Evolutionary conservation across 2,888 invertebrate genomes (phyloP), one percentile per base, ranked within the genome.

Genomic region (Leptura quadrifasciata): DNA sequence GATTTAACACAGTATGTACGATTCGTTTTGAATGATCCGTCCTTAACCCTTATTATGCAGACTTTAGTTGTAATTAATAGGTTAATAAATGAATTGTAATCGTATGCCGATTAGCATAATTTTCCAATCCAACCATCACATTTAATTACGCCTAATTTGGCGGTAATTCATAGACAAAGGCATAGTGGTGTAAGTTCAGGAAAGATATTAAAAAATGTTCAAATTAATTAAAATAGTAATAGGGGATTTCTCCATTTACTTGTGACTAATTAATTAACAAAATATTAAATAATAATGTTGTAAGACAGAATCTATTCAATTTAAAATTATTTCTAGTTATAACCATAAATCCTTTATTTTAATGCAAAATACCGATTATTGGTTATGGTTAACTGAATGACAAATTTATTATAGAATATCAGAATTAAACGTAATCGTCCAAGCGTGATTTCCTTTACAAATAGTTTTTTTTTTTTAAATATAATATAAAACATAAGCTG

Each of bases 351-450:
- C 83, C 83, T 78, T 74, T 78, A 75, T 61, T 78, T 60, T 58
- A 78, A 74, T 57, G 71, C 78, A 75, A 81, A 81, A 75, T 77
- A 76, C 70, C 79, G 74, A 80, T 75, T 80, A 78, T 76, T 78
- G 76, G 82, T 78, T 78, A 79, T 80, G 82, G 80, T 82, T 82
- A 77, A 76, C 72, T 77, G 80, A 78, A 76, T 81, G 80, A 80
- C 80, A 78, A 80, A 83, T 82, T 83, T 80, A 80, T 84, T 83
- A 81, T 79, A 81, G 79, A 81, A 80, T 82, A 79, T 81, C 74
- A 74, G 58, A 77, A 77, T 72, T 67, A 79, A 72, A 63, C 79
- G 72, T 74, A 75, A 64, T 52, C 80, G 69, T 15, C 78, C 78
- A 79, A 81, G 73, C 83, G 76, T 82, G 79, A 81, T 82, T 83